Base-by-base conservation (phyloP, 2,797 vertebrate species). In the Philypnodon macrostomus region DNA sequence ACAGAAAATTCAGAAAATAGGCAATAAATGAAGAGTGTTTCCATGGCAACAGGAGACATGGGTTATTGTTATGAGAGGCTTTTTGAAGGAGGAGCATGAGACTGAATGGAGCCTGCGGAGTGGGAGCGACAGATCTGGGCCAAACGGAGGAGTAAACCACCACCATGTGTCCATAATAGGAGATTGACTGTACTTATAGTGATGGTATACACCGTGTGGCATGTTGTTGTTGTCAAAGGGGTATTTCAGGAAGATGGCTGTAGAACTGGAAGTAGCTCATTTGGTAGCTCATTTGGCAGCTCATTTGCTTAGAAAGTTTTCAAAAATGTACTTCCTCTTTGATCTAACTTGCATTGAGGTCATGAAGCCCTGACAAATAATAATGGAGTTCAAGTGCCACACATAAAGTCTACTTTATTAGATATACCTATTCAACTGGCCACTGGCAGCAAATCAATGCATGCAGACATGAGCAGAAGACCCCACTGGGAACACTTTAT, bases 101-200 rank as follows among this genome's bases (percentile, higher is more conserved):
- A 65, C 67, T 79, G 47, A 47, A 58, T 47, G 64, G 66, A 84
- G 72, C 49, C 63, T 72, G 32, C 61, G 21, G 68, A 77, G 73
- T 69, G 55, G 56, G 66, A 75, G 54, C 70, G 75, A 86, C 67
- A 77, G 71, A 82, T 80, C 77, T 77, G 74, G 82, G 82, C 63
- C 86, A 80, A 70, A 51, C 34, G 45, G 69, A 57, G 76, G 69
- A 62, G 58, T 59, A 59, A 75, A 77, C 73, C 65, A 76, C 71
- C 71, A 76, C 58, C 69, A 53, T 38, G 57, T 78, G 72, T 79
- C 55, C 54, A 53, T 53, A 67, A 66, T 47, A 44, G 58, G 41
- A 41, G 60, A 65, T 50, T 50, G 48, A 37, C 42, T 21, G 60
- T 47, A 69, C 54, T n/a, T n/a, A n/a, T n/a, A n/a, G 18, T 21